Evolutionary conservation across 1,140 invertebrate species (phyloP), one percentile per base, ranked within the genome.

Genomic region (Hyles euphorbiae): DNA sequence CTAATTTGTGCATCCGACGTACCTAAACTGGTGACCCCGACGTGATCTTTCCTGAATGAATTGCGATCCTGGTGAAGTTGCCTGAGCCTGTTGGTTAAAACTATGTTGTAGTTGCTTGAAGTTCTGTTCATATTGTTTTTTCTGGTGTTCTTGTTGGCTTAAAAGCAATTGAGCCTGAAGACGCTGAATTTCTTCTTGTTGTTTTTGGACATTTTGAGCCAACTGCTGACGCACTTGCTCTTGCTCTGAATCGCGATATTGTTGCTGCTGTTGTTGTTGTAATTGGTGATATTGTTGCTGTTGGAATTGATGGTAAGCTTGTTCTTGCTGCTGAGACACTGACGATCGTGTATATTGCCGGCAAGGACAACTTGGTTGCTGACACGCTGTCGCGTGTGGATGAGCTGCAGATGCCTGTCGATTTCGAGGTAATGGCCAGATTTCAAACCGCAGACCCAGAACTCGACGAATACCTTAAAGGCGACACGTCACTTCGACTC

Each of bases 171-270:
- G 90, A 53, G 66, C 69, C 78, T 80, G 89, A 50, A 89, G 70
- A 34, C 76, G 70, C 71, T 88, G 78, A 59, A 85, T 85, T 73
- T 88, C 83, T 74, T 89, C 83, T 72, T 85, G 86, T 74, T 87
- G 81, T 58, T 79, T 83, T 64, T 87, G 80, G 11, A 84, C 81
- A 60, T 88, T 88, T 71, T 83, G 74, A 8, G 83, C 83, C 50
- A 87, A 88, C 67, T 81, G 89, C 58, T 71, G 80, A 70, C 82
- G 90, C 58, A 83, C 84, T 87, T 90, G 89, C 58, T 90, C 83
- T 64, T 89, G 90, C 63, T 88, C 82, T 11, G 78, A 70, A 60
- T 89, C 88, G 53, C 85, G 80, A 9, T 80, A 78, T 65, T 84
- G 74, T 53, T 72, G 67, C 57, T 85, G 83, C 55, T 71, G 69